Evolutionary conservation across 30 jellyfish, hydroid and myxozoan species (phyloP), one percentile per base, ranked within the genome.

Genomic region (Phacellophora camtschatica): DNA sequence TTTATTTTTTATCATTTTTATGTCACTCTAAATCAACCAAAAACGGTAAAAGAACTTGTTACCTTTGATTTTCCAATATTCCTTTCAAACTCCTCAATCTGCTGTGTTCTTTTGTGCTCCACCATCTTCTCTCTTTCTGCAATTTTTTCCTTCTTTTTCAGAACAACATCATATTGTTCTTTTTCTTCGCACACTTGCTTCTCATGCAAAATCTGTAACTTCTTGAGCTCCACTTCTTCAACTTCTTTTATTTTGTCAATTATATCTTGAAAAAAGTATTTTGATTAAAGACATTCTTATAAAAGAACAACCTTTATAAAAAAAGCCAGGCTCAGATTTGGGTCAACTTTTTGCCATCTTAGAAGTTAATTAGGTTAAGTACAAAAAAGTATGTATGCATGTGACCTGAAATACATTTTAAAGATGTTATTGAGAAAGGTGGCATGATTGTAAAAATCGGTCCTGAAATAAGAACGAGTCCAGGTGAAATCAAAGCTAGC

Each of bases 161-260:
- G 49, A 46, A 34, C 24, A 2, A 48, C 31, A 1, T 80, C 84
- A 9, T 37, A 57, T 56, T 62, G 68, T 1, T 19, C 15, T 46
- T 45, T 49, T 35, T 49, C 70, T 27, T 80, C 77, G 37, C 33
- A 64, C 51, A 42, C 70, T 36, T 80, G 91, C 22, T 33, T 66
- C 35, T 37, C 59, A 28, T 58, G 61, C 51, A 80, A 39, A 3
- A n/a, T 43, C 27, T 80, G 41, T 51, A 80, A 27, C 39, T 80
- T 80, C 19, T 48, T 71, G n/a, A 30, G 23, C 53, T 80, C 84
- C 46, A 48, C 83, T 37, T 64, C 70, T 53, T 80, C 91, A 24
- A 80, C 62, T 41, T 50, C 39, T 32, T n/a, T 58, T 5, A 80
- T 65, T 16, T 65, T 70, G 48, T 65, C 91, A 64, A 65, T 19